These are phyloP conservation scores for Gymnorhina tibicen DNA, from an alignment of 2,113 vertebrate genomes.

Conservation along the genomic window DNA sequence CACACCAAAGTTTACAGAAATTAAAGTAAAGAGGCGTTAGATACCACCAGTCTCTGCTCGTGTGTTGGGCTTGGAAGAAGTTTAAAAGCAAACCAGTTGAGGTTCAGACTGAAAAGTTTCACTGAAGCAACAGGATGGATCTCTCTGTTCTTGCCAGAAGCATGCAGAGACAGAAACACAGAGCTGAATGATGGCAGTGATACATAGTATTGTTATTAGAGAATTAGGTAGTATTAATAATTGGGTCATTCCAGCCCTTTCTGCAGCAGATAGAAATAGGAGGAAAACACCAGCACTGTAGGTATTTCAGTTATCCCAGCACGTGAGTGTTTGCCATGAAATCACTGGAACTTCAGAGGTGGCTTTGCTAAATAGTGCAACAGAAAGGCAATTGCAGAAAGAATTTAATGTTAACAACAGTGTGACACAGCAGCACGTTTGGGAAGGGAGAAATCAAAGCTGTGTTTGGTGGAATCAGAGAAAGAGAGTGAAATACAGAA, in stretches of 20 bases:
- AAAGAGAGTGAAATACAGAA: not conserved
- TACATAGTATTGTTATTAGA: not conserved
- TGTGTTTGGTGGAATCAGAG: not conserved
- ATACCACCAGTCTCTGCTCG: rapidly evolving
- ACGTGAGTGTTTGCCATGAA: not conserved
- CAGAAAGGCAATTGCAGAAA: not conserved
- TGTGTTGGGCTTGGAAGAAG: not conserved
- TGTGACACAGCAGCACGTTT: not conserved
- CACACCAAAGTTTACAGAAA: not conserved
- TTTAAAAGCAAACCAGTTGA: not conserved
- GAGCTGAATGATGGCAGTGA: not conserved
- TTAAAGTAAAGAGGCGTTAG: not conserved
- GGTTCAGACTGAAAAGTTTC: not conserved
- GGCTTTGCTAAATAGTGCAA: not conserved
- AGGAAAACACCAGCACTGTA: not conserved
- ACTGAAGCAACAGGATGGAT: not conserved
- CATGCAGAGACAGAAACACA: not conserved
- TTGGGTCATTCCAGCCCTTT: not conserved
- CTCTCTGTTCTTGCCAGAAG: not conserved
- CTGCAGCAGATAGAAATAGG: not conserved
- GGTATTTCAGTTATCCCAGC: not conserved
- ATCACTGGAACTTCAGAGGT: not conserved
- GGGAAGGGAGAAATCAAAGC: not conserved
- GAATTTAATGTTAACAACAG: not conserved
- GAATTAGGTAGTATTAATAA: not conserved